Evolutionary conservation across 2,797 vertebrate genomes (phyloP).

Genomic region (Premnoplex brunnescens): DNA sequence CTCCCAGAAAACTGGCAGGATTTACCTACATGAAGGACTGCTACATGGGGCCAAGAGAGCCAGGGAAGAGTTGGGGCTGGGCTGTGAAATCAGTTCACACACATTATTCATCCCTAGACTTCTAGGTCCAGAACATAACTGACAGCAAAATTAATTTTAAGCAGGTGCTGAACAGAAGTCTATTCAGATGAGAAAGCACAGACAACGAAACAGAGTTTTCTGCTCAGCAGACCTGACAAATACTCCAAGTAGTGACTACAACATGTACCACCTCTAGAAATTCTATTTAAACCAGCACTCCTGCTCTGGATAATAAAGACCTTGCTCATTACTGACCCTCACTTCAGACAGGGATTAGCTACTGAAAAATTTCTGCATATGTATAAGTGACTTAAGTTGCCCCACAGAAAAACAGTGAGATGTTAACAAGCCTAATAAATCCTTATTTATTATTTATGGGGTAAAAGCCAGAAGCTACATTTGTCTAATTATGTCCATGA

Average conservation of each 20-base stretch:
- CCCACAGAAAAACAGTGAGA: not conserved
- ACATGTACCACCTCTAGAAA: not conserved
- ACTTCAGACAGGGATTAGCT: not conserved
- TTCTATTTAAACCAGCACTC: not conserved
- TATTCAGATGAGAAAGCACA: not conserved
- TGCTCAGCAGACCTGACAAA: not conserved
- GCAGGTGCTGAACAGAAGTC: not conserved
- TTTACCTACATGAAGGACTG: not conserved
- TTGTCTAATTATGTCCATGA: not conserved
- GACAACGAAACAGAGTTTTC: not conserved
- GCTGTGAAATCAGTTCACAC: not conserved
- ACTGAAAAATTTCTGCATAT: not conserved
- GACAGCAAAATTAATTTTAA: not conserved
- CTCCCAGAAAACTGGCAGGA: not conserved
- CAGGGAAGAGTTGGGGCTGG: not conserved
- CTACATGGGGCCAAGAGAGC: not conserved
- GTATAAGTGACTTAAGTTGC: not conserved
- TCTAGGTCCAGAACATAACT: not conserved
- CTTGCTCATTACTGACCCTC: not conserved
- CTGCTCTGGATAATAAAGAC: not conserved
- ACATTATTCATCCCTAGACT: not conserved
- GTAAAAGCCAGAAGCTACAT: not conserved
- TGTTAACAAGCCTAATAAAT: constrained; percentile 2
- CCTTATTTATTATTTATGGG: constrained; percentile 5
- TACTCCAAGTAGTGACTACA: not conserved